These are phyloP conservation scores for Ptychochromis oligacanthus DNA, from an alignment of 2,113 vertebrate genomes.

Conservation along the genomic window DNA sequence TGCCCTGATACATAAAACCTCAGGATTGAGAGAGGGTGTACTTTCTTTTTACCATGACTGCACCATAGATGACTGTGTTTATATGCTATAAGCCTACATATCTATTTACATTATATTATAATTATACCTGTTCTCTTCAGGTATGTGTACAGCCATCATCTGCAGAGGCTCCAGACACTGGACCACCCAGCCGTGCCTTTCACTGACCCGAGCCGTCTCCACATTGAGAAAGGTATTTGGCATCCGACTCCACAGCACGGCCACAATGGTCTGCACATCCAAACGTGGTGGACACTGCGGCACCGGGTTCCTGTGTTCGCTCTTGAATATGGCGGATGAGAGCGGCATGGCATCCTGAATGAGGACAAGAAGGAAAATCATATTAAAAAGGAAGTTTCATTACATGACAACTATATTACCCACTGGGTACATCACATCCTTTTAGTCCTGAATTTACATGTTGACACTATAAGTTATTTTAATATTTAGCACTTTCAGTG, in stretches of 20 bases:
- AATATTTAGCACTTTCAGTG: neutral
- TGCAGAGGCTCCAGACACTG: constrained; percentile 94
- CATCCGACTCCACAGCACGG: constrained; percentile 97
- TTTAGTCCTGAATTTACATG: neutral
- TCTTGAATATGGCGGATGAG: constrained; percentile 96
- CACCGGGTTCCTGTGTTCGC: constrained; percentile 91
- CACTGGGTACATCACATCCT: neutral
- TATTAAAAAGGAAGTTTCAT: neutral
- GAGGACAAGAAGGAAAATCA: neutral
- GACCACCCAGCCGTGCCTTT: constrained; percentile 94
- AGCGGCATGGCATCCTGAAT: constrained; percentile 93
- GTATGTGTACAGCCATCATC: constrained; percentile 97
- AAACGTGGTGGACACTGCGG: constrained; percentile 93
- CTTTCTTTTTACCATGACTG: no score
- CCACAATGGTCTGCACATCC: constrained; percentile 92
- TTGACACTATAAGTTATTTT: neutral
- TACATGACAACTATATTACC: neutral
- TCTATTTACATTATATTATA: neutral
- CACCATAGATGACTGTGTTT: neutral
- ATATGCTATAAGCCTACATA: neutral
- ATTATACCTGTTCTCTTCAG: constrained; percentile 91
- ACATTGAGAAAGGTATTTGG: constrained; percentile 92
- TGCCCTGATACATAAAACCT: no score
- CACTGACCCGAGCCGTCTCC: constrained; percentile 92
- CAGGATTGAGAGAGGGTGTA: no score